Base-by-base conservation (phyloP, 2,888 invertebrate species). In the Eilema sororculum region DNA sequence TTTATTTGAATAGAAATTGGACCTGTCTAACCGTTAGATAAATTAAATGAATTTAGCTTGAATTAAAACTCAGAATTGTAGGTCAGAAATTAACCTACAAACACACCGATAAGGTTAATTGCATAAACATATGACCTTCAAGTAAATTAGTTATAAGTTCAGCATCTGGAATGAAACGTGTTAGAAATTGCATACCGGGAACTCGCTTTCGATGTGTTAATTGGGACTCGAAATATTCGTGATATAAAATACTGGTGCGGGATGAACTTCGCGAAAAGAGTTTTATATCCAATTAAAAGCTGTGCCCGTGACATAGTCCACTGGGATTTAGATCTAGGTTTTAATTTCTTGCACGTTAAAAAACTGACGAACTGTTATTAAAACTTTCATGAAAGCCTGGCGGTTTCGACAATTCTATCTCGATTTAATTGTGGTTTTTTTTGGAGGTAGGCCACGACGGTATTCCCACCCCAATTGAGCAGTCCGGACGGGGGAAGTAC, bases 171-270 rank as follows among this genome's bases (percentile, higher is more conserved):
- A 72, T 65, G 62, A 69, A 67, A 64, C 64, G 67, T 77, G 79
- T 84, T 77, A 75, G 81, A 78, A 81, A 82, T 81, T 79, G 75
- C 67, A 58, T 70, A 66, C 41, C 78, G 78, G 80, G 81, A 80
- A 80, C 76, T 78, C 69, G 69, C 59, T 71, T 58, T 62, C 67
- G 56, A 74, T 76, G 69, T 76, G 74, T 74, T 77, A 71, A 77
- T 82, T 78, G 68, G 69, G n/a, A 59, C 58, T 72, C 65, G 78
- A 72, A 78, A 76, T 78, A 72, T 56, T 30, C 24, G 25, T n/a
- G 16, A 65, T 57, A 16, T 60, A 16, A 5, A 13, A 46, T 24
- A 16, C 37, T 16, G 46, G 46, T 41, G 41, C 41, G 41, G 41
- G 41, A 41, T 41, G 41, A 65, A 24, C 4, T 13, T 61, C 22